Evolutionary conservation across 2,888 invertebrate species (phyloP).

Genomic region (Antheraea assamensis): DNA sequence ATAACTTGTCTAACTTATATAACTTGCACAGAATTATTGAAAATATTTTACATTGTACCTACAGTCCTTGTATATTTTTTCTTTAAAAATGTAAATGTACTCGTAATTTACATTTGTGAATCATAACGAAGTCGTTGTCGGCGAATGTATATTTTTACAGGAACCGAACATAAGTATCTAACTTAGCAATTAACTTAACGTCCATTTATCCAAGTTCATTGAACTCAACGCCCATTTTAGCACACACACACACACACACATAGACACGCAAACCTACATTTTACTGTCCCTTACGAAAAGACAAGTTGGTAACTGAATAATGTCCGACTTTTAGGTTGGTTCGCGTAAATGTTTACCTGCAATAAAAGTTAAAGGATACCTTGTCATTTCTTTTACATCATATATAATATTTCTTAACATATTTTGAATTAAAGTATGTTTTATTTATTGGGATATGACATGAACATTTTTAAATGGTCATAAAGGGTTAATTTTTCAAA

Average conservation of each 20-base stretch:
- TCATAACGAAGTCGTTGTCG: background rate
- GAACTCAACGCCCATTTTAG: background rate
- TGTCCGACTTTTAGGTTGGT: background rate
- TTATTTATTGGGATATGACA: background rate
- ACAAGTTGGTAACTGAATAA: background rate
- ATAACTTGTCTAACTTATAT: too few relatives aligned
- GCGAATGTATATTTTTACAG: background rate
- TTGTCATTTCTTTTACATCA: background rate
- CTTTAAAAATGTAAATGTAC: too few relatives aligned
- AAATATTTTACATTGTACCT: too few relatives aligned
- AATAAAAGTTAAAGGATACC: background rate
- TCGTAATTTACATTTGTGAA: too few relatives aligned
- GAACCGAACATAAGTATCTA: background rate
- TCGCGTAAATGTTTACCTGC: background rate
- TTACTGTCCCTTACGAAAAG: background rate
- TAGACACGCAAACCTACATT: background rate
- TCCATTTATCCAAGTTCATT: background rate
- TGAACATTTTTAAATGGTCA: background rate
- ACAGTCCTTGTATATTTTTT: too few relatives aligned
- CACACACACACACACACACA: too few relatives aligned
- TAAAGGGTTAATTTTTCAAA: background rate
- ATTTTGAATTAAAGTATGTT: background rate
- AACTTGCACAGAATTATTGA: too few relatives aligned
- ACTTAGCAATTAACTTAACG: background rate
- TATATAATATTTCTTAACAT: background rate